These are phyloP conservation scores for Metridium senile DNA, from an alignment of 92 coral and sea anemone genomes.

Conservation along the genomic window DNA sequence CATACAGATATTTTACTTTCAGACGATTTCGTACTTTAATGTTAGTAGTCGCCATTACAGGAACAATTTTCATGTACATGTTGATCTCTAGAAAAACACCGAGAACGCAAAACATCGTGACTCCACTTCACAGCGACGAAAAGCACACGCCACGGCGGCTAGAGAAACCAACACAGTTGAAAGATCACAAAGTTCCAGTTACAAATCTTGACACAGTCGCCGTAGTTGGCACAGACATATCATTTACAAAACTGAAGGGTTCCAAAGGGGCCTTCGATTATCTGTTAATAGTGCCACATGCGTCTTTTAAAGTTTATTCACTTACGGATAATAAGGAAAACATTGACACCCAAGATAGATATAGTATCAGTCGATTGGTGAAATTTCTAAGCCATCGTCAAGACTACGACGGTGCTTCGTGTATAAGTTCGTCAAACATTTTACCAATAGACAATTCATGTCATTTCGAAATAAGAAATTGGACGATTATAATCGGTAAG, in stretches of 20 bases:
- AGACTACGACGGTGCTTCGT: background rate
- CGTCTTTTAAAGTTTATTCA: background rate
- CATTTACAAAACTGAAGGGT: background rate
- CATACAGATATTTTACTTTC: background rate
- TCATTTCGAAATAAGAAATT: conserved; percentile 35
- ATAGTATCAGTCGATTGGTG: background rate
- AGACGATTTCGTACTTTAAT: background rate
- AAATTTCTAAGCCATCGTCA: background rate
- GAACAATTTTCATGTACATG: background rate
- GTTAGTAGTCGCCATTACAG: background rate
- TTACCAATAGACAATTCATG: conserved; percentile 8
- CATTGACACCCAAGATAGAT: background rate
- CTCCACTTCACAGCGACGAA: background rate
- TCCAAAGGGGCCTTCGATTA: background rate
- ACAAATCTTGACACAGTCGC: background rate
- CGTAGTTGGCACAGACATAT: conserved; percentile 13
- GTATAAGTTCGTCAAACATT: background rate
- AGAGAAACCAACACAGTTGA: background rate
- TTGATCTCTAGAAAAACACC: background rate
- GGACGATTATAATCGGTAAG: conserved; percentile 48
- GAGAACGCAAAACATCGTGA: background rate
- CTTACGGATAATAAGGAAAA: background rate
- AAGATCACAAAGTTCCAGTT: background rate
- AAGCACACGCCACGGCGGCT: background rate
- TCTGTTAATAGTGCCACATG: conserved; percentile 14